Evolutionary conservation across 1,140 invertebrate genomes (phyloP), one percentile per base, ranked within the genome.

Genomic region (Chrysopa pallens): DNA sequence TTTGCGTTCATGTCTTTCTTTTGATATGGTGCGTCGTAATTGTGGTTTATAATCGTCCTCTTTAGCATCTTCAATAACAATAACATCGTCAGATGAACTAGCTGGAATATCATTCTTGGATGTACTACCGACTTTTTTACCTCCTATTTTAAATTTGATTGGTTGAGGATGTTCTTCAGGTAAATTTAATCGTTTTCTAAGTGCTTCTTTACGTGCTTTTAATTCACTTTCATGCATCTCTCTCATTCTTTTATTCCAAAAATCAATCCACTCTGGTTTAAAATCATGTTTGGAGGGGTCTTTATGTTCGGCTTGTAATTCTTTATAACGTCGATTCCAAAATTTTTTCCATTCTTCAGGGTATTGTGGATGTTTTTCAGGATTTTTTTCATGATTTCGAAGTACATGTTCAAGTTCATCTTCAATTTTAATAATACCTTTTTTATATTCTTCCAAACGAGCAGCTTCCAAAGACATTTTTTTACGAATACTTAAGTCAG

Each of bases 281-380:
- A 83, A 87, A 52, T 89, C 83, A 54, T 86, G 74, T 36, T 75
- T 78, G 31, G 72, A 69, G 0, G 81, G 74, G 59, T 87, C 80
- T 53, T 77, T 77, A 33, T 78, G 79, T 57, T 80, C 77, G 7
- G 68, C 61, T 56, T 83, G 77, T 36, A 87, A 61, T 56, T 87
- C 81, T 55, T 85, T 85, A 54, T 85, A 86, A 0, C 81, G 70
- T 6, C 70, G 62, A 51, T 82, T 83, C 81, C 81, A 85, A 54
- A 85, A 86, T 52, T 76, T 78, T 52, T 86, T 86, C 84, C 84
- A 89, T 52, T 89, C 84, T 13, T 83, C 79, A 0, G 80, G 78
- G 54, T 89, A 89, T 6, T 76, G 66, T 0, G 84, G 83, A 66
- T 87, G 84, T 50, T 86, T 86, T 51, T 89, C 84, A 0, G 84